These are phyloP conservation scores for Botia kubotai DNA, from an alignment of 2,797 vertebrate genomes.

Conservation along the genomic window DNA sequence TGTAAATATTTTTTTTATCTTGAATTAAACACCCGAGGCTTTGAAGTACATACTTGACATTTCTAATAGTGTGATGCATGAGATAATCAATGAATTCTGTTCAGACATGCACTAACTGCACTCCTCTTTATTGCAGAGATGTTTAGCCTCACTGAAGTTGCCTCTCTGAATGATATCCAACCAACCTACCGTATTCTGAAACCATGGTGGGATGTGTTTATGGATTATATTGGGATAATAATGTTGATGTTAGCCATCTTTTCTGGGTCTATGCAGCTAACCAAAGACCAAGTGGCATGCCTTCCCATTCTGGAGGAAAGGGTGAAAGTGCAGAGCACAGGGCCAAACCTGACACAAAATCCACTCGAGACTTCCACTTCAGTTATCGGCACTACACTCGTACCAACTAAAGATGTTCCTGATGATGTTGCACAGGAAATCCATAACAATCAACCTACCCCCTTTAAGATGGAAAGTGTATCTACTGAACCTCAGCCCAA, in stretches of 20 bases:
- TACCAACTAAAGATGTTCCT: conserved; percentile 71
- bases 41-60: background rate
- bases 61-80: background rate
- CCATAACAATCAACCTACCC: conserved; percentile 62
- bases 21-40: background rate
- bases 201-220: conserved; percentile 99
- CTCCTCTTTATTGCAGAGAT: conserved; percentile 82
- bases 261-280: conserved; percentile 98
- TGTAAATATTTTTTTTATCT: background rate
- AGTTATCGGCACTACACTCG: conserved; percentile 68
- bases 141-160: conserved; percentile 99
- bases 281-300: conserved; percentile 98
- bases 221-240: conserved; percentile 98
- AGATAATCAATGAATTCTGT: conserved; percentile 4
- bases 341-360: conserved; percentile 62
- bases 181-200: conserved; percentile 98
- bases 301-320: conserved; percentile 86
- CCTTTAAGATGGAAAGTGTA: conserved; percentile 43
- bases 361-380: conserved; percentile 63
- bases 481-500: conserved; percentile 77
- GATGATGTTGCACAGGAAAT: conserved; percentile 63
- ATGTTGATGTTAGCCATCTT: conserved; percentile 99
- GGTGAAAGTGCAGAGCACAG: conserved; percentile 23
- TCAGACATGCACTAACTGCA: conserved; percentile 34
- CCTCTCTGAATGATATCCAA: conserved; percentile 96